These are phyloP conservation scores for Tetranychus piercei DNA, from an alignment of 2,888 invertebrate species.

Conservation along the genomic window DNA sequence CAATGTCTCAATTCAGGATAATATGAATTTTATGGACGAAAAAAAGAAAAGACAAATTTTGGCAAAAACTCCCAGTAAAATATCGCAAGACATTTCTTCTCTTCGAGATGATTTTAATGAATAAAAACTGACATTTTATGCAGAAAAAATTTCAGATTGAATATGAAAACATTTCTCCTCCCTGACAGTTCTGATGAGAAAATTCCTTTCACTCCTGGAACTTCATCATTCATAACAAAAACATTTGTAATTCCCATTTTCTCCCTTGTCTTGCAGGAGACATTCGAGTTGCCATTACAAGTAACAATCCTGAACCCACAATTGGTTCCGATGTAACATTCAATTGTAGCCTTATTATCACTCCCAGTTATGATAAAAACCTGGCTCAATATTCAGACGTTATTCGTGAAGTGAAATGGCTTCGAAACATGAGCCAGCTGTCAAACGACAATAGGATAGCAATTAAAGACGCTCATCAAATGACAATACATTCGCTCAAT, in stretches of 20 bases:
- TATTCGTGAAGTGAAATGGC: slow-evolving; percentile 3
- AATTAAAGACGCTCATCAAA: not conserved
- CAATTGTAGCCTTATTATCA: not conserved
- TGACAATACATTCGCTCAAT: slow-evolving; percentile 6
- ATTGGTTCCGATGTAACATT: not conserved
- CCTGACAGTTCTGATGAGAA: no score
- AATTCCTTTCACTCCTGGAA: no score
- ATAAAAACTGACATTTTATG: no score
- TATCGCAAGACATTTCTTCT: no score
- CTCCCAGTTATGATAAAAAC: not conserved
- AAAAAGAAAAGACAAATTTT: no score
- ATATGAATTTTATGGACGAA: no score
- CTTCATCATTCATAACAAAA: not conserved
- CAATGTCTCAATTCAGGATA: no score
- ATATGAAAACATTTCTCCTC: no score
- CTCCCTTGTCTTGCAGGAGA: not conserved
- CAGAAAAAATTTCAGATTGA: no score
- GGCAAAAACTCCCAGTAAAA: no score
- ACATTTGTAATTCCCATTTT: not conserved
- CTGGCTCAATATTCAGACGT: slow-evolving; percentile 14
- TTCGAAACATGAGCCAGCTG: not conserved
- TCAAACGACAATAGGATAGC: not conserved
- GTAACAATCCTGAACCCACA: not conserved
- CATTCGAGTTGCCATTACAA: not conserved
- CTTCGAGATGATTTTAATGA: no score